phyloP scores from a whole-genome alignment of 2,888 invertebrate species.

The Polydrusus tereticollis region DNA sequence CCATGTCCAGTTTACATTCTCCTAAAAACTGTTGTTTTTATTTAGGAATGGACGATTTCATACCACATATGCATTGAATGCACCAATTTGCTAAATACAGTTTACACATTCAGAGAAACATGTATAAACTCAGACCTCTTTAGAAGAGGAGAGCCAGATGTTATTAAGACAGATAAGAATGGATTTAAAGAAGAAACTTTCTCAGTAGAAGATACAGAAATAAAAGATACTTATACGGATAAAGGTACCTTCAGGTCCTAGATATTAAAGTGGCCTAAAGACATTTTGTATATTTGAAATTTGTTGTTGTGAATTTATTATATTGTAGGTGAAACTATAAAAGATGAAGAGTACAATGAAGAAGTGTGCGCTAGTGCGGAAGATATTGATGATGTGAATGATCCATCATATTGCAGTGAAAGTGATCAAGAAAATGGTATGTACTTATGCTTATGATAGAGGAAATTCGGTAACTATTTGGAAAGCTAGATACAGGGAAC shows the following conservation, averaged over 20 bases:
- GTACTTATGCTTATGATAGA: background rate
- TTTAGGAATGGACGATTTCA: slow-evolving; percentile 51
- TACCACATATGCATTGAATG: slow-evolving; percentile 53
- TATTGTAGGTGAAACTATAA: background rate
- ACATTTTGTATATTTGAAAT: background rate
- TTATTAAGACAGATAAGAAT: background rate
- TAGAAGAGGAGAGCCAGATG: slow-evolving; percentile 38
- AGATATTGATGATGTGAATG: slow-evolving; percentile 6
- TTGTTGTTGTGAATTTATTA: background rate
- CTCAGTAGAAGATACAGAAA: background rate
- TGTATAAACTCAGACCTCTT: slow-evolving; percentile 53
- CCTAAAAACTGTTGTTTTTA: background rate
- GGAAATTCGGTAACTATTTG: too few relatives aligned
- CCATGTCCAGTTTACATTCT: background rate
- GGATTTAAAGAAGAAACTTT: background rate
- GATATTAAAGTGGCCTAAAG: background rate
- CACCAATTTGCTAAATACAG: slow-evolving; percentile 50
- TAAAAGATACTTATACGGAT: background rate
- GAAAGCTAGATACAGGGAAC: too few relatives aligned
- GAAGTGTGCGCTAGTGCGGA: background rate
- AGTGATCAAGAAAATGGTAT: slow-evolving; percentile 14
- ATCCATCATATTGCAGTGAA: slow-evolving; percentile 1
- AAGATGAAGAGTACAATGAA: background rate
- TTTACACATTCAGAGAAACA: slow-evolving; percentile 52
- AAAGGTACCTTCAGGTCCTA: background rate